These are phyloP conservation scores for Apis mellifera DNA, from an alignment of 1,140 invertebrate species.

Conservation along the genomic window Amel_HAv3.1 CM009935.2:13493001-13493500, in stretches of 20 bases:
- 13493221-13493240: conserved; percentile 92
- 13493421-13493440: neutral
- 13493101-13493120: conserved; percentile 92
- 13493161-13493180: neutral
- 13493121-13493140: conserved; percentile 89
- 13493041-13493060: conserved; percentile 92
- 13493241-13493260: conserved; percentile 91
- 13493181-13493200: neutral
- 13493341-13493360: conserved; percentile 85
- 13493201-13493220: conserved; percentile 86
- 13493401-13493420: conserved; percentile 73
- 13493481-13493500: neutral
- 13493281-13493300: conserved; percentile 91
- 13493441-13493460: neutral
- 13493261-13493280: conserved; percentile 91
- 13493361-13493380: conserved; percentile 84
- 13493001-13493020: conserved; percentile 90
- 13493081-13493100: conserved; percentile 92
- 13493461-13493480: neutral
- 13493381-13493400: conserved; percentile 79
- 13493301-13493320: conserved; percentile 86
- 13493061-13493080: conserved; percentile 91
- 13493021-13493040: conserved; percentile 88
- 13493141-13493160: neutral
- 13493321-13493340: conserved; percentile 84